Conservation (phyloP, 2,113 vertebrate genomes). For the Bos indicus region DNA sequence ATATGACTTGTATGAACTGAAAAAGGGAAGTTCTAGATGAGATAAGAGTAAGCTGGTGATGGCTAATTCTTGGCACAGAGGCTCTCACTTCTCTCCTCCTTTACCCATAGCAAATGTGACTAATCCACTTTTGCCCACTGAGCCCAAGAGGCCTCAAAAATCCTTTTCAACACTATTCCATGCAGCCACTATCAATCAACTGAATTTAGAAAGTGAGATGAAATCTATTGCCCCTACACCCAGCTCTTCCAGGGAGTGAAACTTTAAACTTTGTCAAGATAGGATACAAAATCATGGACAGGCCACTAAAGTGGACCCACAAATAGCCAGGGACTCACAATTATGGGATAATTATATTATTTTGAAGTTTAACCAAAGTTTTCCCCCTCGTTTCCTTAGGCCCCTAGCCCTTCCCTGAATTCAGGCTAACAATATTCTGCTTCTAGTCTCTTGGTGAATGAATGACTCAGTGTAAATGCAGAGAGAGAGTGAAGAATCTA, state of each 20-base stretch:
- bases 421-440: not conserved
- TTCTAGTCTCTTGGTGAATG: not conserved
- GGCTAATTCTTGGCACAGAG: not conserved
- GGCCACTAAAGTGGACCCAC: no score
- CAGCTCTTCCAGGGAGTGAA: not conserved
- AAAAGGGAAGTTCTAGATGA: not conserved
- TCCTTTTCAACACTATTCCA: not conserved
- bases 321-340: not conserved
- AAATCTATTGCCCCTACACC: not conserved
- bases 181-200: not conserved
- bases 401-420: not conserved
- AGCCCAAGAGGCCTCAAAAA: not conserved
- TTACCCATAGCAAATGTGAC: not conserved
- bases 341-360: not conserved
- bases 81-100: not conserved
- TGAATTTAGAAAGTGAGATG: not conserved
- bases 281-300: not conserved
- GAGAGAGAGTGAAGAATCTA: not conserved
- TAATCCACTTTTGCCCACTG: not conserved
- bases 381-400: not conserved
- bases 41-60: not conserved
- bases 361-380: not conserved
- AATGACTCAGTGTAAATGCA: slow-evolving; percentile 21
- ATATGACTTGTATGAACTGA: not conserved
- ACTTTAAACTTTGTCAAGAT: not conserved